A percentile compares a stretch with the other conserved stretches of the same genome.
Conservation (phyloP, 2,888 invertebrate species). For the Prostheceraeus crozeri region DNA sequence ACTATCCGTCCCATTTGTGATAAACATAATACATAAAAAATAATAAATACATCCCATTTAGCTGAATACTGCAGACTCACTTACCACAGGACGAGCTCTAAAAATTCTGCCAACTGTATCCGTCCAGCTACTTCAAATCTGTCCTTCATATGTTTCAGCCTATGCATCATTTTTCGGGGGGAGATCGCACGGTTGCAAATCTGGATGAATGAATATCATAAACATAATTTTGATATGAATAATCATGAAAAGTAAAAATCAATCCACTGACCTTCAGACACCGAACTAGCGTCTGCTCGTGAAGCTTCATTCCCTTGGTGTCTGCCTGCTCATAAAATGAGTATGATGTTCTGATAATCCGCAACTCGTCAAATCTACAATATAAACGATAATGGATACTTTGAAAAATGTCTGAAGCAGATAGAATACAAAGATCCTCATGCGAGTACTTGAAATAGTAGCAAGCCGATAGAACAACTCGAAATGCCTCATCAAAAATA, state of each 20-base stretch:
- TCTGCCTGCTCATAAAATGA: constrained; percentile 49
- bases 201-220: constrained; percentile 42
- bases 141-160: constrained; percentile 50
- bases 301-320: constrained; percentile 48
- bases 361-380: constrained; percentile 49
- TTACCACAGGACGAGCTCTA: constrained; percentile 52
- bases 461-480: no score
- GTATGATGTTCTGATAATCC: constrained; percentile 48
- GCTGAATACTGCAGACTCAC: no score
- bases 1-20: no score
- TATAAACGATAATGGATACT: no score
- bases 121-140: constrained; percentile 47
- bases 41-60: no score
- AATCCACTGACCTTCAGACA: constrained; percentile 47
- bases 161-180: constrained; percentile 51
- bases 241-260: not conserved
- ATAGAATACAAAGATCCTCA: no score
- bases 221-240: not conserved
- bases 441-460: no score
- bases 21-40: no score
- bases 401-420: no score
- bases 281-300: constrained; percentile 46
- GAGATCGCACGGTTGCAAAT: constrained; percentile 51
- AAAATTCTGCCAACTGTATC: constrained; percentile 51
- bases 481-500: no score